phyloP scores from a whole-genome alignment of 1,140 invertebrate genomes.

The Heterodera carotae region DNA sequence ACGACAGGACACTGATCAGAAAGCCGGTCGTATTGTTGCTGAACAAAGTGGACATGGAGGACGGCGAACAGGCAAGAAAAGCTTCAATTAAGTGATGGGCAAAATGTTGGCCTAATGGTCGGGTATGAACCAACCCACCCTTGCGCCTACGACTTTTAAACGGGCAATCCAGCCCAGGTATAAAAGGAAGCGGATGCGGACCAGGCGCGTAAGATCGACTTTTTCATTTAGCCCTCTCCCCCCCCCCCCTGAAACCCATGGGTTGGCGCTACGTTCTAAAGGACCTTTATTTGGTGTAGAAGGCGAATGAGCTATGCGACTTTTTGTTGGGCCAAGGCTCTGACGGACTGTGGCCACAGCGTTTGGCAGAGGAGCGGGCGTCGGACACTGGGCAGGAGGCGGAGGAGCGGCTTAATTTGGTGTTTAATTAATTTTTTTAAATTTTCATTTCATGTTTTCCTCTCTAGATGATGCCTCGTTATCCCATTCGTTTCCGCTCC shows the following conservation, averaged over 20 bases:
- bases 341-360: constrained; percentile 29
- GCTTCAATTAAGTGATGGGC: no score
- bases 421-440: background rate
- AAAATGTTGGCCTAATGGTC: no score
- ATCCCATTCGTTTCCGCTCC: constrained; percentile 41
- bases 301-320: constrained; percentile 23
- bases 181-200: no score
- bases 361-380: constrained; percentile 8
- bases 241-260: background rate
- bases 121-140: no score
- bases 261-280: background rate
- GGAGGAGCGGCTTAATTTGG: background rate
- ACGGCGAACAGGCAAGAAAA: constrained; percentile 39
- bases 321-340: constrained; percentile 21
- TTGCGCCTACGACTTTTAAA: no score
- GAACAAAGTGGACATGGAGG: constrained; percentile 54
- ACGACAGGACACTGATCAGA: constrained; percentile 45
- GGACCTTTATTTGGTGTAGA: constrained; percentile 27
- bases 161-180: no score
- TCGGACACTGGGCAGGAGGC: no score
- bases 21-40: constrained; percentile 56
- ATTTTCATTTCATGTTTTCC: background rate
- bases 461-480: constrained; percentile 19
- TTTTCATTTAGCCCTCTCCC: no score
- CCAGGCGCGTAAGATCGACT: no score